A percentile compares a stretch with the other conserved stretches of the same genome.
phyloP scores from a whole-genome alignment of 2,888 invertebrate genomes.

The Bombylius major region DNA sequence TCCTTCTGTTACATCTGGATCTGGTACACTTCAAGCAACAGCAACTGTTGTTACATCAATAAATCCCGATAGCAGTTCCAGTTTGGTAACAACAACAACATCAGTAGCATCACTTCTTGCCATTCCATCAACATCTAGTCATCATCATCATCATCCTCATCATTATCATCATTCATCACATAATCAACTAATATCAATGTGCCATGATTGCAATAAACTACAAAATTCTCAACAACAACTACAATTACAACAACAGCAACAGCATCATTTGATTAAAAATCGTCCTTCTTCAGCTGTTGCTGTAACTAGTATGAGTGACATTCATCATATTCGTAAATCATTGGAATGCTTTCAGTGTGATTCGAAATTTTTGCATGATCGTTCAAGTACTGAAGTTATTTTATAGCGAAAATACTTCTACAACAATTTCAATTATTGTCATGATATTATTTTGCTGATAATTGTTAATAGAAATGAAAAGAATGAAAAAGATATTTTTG shows the following conservation, averaged over 20 bases:
- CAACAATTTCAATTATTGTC: not conserved
- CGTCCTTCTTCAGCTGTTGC: not conserved
- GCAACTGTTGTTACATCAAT: conserved; percentile 11
- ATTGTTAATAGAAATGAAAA: too few relatives aligned
- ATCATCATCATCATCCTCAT: not conserved
- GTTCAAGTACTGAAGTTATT: conserved; percentile 32
- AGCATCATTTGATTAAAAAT: not conserved
- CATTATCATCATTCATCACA: not conserved
- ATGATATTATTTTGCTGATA: not conserved
- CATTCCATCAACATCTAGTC: conserved; percentile 8
- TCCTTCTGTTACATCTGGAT: not conserved
- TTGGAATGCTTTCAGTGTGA: conserved; percentile 27
- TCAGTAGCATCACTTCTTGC: conserved; percentile 5
- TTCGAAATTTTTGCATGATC: conserved; percentile 27
- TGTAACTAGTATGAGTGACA: not conserved
- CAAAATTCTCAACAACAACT: too few relatives aligned
- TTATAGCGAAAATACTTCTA: conserved; percentile 23
- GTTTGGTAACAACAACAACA: conserved; percentile 3
- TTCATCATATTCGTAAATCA: conserved; percentile 1
- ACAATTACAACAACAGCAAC: not conserved
- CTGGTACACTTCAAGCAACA: not conserved
- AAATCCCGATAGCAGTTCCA: conserved; percentile 7
- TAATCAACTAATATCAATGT: conserved; percentile 2
- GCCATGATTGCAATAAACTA: conserved; percentile 1
- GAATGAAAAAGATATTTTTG: too few relatives aligned